Conservation (phyloP, 2,113 vertebrate species). For the Cynocephalus volans region DNA sequence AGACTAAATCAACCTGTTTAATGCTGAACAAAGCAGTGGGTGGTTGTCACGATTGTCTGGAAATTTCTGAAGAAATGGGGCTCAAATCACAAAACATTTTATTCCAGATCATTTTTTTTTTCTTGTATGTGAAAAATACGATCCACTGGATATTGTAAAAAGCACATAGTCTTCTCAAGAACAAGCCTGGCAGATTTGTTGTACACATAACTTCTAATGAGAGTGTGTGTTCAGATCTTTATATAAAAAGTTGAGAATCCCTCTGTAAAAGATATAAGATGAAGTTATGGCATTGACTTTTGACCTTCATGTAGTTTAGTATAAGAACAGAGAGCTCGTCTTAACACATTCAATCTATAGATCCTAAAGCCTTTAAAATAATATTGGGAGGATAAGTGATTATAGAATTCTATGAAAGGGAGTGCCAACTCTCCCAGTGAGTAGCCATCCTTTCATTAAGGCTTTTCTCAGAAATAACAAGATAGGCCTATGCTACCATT, state of each 20-base stretch:
- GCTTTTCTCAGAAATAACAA: slow-evolving; percentile 53
- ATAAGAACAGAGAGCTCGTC: not conserved
- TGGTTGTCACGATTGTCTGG: slow-evolving; percentile 58
- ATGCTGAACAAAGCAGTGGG: slow-evolving; percentile 53
- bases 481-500: not conserved
- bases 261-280: not conserved
- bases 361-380: slow-evolving; percentile 54
- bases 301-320: not conserved
- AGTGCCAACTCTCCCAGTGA: not conserved
- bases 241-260: not conserved
- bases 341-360: slow-evolving; percentile 37
- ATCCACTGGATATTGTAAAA: not conserved
- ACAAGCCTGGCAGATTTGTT: not conserved
- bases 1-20: slow-evolving; percentile 67
- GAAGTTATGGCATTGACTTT: not conserved
- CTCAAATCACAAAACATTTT: slow-evolving; percentile 56
- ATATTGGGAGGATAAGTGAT: slow-evolving; percentile 4
- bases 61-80: slow-evolving; percentile 57
- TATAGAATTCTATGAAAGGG: slow-evolving; percentile 31
- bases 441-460: slow-evolving; percentile 56
- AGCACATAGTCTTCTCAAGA: not conserved
- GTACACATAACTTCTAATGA: not conserved
- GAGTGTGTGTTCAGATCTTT: not conserved
- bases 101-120: slow-evolving; percentile 31
- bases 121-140: not conserved